Evolutionary conservation across 2,113 vertebrate species (phyloP).

Genomic region (Alosa alosa): DNA sequence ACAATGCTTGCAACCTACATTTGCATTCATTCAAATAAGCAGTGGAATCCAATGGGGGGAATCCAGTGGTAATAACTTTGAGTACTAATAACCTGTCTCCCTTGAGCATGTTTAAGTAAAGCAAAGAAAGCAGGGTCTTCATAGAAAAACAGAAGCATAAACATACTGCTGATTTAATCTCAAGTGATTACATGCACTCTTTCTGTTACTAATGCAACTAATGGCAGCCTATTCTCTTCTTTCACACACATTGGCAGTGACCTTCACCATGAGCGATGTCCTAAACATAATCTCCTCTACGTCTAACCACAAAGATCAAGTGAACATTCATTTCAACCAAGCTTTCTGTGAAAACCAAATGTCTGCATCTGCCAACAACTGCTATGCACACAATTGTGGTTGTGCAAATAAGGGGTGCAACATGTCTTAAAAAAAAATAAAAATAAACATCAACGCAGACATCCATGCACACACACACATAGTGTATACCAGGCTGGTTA

Average conservation of each 20-base stretch:
- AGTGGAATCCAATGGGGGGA: neutral
- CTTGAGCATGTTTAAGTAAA: neutral
- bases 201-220: neutral
- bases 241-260: neutral
- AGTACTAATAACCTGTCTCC: neutral
- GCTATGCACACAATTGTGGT: neutral
- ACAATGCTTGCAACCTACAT: neutral
- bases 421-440: neutral
- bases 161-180: neutral
- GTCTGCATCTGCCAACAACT: neutral
- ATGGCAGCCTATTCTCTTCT: neutral
- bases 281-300: neutral
- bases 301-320: neutral
- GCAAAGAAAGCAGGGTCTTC: neutral
- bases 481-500: neutral
- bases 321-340: neutral
- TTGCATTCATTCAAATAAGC: neutral
- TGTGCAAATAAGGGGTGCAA: neutral
- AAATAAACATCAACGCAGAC: neutral
- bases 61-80: too few relatives aligned
- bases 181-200: neutral
- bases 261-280: neutral
- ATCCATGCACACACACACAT: neutral
- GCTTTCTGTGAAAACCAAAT: neutral
- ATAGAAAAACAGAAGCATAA: neutral